Conservation (phyloP, 2,113 vertebrate species). For the Helogale parvula region DNA sequence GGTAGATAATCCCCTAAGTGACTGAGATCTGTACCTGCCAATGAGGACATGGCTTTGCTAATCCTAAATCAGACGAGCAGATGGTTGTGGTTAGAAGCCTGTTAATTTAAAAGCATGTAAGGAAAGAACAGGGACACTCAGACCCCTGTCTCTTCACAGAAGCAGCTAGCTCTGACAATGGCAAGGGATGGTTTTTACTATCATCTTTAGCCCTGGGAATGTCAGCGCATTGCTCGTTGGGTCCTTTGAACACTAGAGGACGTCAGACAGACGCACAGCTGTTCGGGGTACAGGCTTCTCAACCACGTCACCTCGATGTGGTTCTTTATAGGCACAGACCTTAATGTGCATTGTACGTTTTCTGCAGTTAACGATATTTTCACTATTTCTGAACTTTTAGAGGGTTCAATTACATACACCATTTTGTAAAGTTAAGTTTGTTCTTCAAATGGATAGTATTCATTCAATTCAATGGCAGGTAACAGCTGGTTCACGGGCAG, state of each 20-base stretch:
- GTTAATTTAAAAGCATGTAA: neutral
- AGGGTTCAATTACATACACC: neutral
- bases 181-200: neutral
- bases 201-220: neutral
- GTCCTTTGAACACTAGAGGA: conserved; percentile 9
- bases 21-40: neutral
- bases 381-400: neutral
- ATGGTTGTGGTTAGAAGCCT: neutral
- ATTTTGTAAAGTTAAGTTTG: conserved; percentile 1
- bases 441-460: conserved; percentile 9
- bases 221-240: neutral
- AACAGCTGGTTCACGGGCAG: neutral
- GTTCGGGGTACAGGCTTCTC: neutral
- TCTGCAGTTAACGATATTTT: neutral
- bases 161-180: neutral
- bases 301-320: neutral
- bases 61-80: neutral
- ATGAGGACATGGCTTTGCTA: neutral
- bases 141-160: neutral
- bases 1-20: neutral
- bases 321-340: neutral
- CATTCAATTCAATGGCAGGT: neutral
- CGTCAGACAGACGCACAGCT: neutral
- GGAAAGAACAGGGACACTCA: neutral
- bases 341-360: neutral